Evolutionary conservation across 2,888 invertebrate species (phyloP), one percentile per base, ranked within the genome.

Genomic region (Dicyrtomina minuta): DNA sequence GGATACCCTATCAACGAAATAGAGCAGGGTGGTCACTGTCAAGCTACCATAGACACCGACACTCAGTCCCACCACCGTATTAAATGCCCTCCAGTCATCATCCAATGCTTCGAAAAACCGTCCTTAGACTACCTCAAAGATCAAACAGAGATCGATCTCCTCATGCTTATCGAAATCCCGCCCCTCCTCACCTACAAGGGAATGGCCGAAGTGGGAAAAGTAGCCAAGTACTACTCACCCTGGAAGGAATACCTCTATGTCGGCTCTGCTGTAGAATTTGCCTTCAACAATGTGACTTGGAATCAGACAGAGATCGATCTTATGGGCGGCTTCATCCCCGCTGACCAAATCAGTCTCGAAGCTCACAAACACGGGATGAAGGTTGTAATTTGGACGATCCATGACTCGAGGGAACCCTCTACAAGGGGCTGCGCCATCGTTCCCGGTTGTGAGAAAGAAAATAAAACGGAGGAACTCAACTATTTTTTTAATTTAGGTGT

Each of bases 401-500:
- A 76, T 51, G 75, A 75, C 41, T 74, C 74, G 0, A 49, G 70
- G 6, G 76, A 78, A 67, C 53, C 60, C 8, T 71, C 71, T 2
- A 39, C 59, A 12, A 44, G 76, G 1, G 76, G 76, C 3, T 76
- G 76, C 55, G 70, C 69, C 0, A 27, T 60, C 1, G 22, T 64
- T 13, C 13, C 56, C 22, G 70, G 70, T 17, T 74, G 72, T 27
- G 53, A 71, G 10, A 64, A 71, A 8, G 66, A 72, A n/a, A 70
- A 75, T 22, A 78, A 78, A 46, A 58, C 60, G 8, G 56, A 53
- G 13, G 78, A 78, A 68, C 43, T 78, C 8, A 53, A 56, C 20
- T 78, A 72, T 62, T 76, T 70, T 61, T 74, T 78, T 64, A 59
- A 67, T 8, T 49, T 76, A 66, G 76, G 78, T 0, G 78, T 78